A percentile compares a stretch with the other conserved stretches of the same genome.
phyloP scores from a whole-genome alignment of 2,888 invertebrate genomes.

The Vesta saturnalis region DNA sequence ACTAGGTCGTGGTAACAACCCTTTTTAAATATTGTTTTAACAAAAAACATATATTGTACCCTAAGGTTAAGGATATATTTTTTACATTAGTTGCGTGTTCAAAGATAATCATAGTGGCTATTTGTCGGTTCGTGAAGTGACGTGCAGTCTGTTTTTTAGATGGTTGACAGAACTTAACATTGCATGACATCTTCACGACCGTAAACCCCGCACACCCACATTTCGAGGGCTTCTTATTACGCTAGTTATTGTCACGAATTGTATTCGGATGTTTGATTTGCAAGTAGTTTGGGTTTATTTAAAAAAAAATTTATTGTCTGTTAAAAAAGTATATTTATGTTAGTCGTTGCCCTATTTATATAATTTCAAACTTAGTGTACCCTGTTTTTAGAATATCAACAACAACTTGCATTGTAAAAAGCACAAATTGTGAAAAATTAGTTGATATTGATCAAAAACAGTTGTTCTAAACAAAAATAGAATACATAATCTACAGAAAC shows the following conservation, averaged over 20 bases:
- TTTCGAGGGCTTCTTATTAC: conserved; percentile 15
- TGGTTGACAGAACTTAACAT: conserved; percentile 29
- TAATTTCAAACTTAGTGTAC: no score
- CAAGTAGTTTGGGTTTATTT: no score
- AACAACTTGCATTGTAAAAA: no score
- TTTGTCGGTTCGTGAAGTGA: conserved; percentile 25
- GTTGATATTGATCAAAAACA: no score
- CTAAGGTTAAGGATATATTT: conserved; percentile 10
- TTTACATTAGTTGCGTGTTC: conserved; percentile 25
- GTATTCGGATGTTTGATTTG: not conserved
- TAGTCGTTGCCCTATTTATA: no score
- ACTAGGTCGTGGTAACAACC: conserved; percentile 24
- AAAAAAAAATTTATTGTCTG: no score
- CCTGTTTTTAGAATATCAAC: no score
- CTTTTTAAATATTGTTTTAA: conserved; percentile 21
- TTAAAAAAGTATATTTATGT: no score
- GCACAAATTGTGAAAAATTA: no score
- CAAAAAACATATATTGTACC: not conserved
- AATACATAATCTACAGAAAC: no score
- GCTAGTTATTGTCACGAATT: conserved; percentile 22
- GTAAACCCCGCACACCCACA: conserved; percentile 15
- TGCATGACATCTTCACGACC: conserved; percentile 33
- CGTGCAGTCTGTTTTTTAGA: conserved; percentile 27
- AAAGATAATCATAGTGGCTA: conserved; percentile 28
- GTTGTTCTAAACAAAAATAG: no score